Conservation (phyloP, 2,113 vertebrate species). For the Tachuris rubrigastra region DNA sequence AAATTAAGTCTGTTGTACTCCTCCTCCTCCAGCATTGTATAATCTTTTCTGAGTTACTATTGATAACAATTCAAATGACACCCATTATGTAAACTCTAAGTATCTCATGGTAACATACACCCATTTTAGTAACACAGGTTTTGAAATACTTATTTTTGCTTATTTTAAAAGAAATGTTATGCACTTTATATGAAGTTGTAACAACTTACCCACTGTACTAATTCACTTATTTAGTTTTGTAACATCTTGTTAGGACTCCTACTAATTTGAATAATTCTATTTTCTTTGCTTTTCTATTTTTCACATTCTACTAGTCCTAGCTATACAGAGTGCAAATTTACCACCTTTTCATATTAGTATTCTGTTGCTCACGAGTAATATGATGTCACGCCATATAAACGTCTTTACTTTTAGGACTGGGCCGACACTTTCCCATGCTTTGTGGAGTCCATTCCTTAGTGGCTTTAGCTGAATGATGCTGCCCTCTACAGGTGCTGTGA, state of each 20-base stretch:
- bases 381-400: not conserved
- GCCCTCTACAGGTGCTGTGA: conserved; percentile 72
- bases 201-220: not conserved
- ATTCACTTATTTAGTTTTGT: not conserved
- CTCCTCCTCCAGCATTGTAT: not conserved
- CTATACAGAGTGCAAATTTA: not conserved
- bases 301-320: not conserved
- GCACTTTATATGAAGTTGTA: not conserved
- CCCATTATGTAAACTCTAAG: not conserved
- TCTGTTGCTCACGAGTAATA: not conserved
- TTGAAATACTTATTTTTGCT: not conserved
- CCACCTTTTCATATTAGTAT: conserved; percentile 11
- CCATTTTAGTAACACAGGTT: not conserved
- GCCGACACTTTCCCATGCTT: not conserved
- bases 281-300: not conserved
- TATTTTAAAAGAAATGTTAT: conserved; percentile 12
- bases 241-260: not conserved
- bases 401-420: not conserved
- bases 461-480: conserved; percentile 62
- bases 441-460: not conserved
- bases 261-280: not conserved
- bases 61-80: conserved; percentile 2
- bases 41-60: not conserved
- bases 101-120: not conserved
- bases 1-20: not conserved